phyloP scores from a whole-genome alignment of 2,888 invertebrate species.

The Eupithecia insigniata region DNA sequence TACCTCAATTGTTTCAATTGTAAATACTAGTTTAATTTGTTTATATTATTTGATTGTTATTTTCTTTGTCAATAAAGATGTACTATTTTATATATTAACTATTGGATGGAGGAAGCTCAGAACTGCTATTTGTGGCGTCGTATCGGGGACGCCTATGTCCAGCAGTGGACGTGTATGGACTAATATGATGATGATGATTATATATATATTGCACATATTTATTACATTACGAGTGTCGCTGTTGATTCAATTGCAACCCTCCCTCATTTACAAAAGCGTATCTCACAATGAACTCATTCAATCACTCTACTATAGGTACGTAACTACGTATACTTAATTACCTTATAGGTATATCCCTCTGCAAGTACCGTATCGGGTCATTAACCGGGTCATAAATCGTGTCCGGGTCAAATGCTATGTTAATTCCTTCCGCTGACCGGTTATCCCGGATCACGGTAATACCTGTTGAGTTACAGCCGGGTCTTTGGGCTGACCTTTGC shows the following conservation, averaged over 20 bases:
- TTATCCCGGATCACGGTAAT: conserved; percentile 75
- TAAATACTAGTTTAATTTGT: too few relatives aligned
- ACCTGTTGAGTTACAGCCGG: conserved; percentile 81
- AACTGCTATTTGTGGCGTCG: too few relatives aligned
- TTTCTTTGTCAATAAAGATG: too few relatives aligned
- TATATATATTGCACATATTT: too few relatives aligned
- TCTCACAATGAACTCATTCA: conserved; percentile 24
- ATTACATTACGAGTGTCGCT: background rate
- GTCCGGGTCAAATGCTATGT: conserved; percentile 59
- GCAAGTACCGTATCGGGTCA: conserved; percentile 47
- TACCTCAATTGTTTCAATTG: too few relatives aligned
- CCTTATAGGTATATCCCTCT: conserved; percentile 41
- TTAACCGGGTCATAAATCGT: conserved; percentile 64
- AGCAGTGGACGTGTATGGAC: too few relatives aligned
- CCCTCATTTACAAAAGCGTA: conserved; percentile 1
- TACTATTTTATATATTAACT: too few relatives aligned
- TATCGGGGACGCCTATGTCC: too few relatives aligned
- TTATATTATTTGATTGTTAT: too few relatives aligned
- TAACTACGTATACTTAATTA: background rate
- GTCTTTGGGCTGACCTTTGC: conserved; percentile 52
- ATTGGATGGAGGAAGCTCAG: too few relatives aligned
- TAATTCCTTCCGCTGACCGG: conserved; percentile 72
- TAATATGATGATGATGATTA: too few relatives aligned
- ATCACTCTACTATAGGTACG: background rate
- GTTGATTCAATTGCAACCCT: conserved; percentile 10